Conservation (phyloP, 1,140 invertebrate genomes). For the Psix sp. region DNA sequence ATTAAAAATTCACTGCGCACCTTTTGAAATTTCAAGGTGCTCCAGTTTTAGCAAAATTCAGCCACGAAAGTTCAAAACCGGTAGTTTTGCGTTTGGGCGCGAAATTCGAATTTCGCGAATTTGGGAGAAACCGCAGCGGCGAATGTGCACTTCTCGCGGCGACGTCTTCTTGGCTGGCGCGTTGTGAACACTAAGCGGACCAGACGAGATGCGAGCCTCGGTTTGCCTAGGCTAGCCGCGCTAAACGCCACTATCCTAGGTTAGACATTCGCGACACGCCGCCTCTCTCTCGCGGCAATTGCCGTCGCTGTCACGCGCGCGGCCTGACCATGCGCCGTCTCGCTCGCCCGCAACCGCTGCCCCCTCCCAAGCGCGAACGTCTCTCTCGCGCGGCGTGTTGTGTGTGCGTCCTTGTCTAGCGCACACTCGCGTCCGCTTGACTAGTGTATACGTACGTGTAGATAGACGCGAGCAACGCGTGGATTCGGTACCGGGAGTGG, state of each 20-base stretch:
- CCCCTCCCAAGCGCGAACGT: conserved; percentile 4
- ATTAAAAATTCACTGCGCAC: too few relatives aligned
- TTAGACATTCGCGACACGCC: conserved; percentile 69
- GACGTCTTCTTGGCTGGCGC: conserved; percentile 48
- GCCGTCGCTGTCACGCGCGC: conserved; percentile 30
- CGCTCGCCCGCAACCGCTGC: conserved; percentile 6
- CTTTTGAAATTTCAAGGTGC: too few relatives aligned
- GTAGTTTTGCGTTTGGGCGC: too few relatives aligned
- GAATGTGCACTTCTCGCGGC: conserved; percentile 16
- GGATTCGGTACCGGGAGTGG: conserved; percentile 34
- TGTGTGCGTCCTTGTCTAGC: conserved; percentile 34
- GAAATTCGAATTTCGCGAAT: conserved; percentile 12
- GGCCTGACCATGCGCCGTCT: conserved; percentile 5
- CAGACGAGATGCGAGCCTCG: conserved; percentile 64
- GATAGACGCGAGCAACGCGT: conserved; percentile 53
- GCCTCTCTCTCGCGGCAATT: conserved; percentile 52
- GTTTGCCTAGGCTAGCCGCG: conserved; percentile 72
- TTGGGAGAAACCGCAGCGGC: too few relatives aligned
- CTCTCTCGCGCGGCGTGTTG: conserved; percentile 23
- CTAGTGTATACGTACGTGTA: conserved; percentile 23
- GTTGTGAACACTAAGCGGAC: conserved; percentile 69
- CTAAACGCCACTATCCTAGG: conserved; percentile 74
- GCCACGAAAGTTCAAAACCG: background rate
- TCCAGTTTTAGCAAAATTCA: too few relatives aligned
- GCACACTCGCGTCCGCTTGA: conserved; percentile 10